phyloP scores from a whole-genome alignment of 2,113 vertebrate genomes.

The Ictalurus punctatus region DNA sequence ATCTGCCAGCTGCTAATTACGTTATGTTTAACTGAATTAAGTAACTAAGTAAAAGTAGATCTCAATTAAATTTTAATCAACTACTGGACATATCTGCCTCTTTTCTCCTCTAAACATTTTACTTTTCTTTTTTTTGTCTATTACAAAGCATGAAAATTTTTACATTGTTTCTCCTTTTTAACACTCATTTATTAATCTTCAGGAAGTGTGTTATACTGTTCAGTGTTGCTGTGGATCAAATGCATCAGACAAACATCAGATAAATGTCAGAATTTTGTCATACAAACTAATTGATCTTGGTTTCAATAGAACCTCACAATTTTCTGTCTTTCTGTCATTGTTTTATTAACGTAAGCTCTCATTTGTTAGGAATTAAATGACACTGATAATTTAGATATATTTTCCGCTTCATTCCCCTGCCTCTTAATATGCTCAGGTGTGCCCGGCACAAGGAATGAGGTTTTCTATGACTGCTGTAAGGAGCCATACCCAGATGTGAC shows the following conservation, averaged over 20 bases:
- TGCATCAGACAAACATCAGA: too few relatives aligned
- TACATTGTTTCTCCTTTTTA: neutral
- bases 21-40: slow-evolving; percentile 43
- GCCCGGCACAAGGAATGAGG: slow-evolving; percentile 68
- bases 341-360: neutral
- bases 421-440: slow-evolving; percentile 62
- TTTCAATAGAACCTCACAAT: neutral
- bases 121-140: neutral
- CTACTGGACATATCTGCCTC: slow-evolving; percentile 2
- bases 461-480: slow-evolving; percentile 76
- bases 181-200: neutral
- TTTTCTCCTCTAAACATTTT: neutral
- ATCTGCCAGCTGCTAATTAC: slow-evolving; percentile 35
- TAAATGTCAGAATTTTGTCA: too few relatives aligned
- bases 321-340: neutral
- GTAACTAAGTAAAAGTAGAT: slow-evolving; percentile 35
- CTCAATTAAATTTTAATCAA: slow-evolving; percentile 17
- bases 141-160: neutral
- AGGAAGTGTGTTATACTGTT: neutral
- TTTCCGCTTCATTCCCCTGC: neutral
- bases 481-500: slow-evolving; percentile 78
- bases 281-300: too few relatives aligned
- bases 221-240: neutral
- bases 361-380: neutral
- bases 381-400: neutral